Conservation (phyloP, 2,113 vertebrate genomes). For the Jaculus jaculus region DNA sequence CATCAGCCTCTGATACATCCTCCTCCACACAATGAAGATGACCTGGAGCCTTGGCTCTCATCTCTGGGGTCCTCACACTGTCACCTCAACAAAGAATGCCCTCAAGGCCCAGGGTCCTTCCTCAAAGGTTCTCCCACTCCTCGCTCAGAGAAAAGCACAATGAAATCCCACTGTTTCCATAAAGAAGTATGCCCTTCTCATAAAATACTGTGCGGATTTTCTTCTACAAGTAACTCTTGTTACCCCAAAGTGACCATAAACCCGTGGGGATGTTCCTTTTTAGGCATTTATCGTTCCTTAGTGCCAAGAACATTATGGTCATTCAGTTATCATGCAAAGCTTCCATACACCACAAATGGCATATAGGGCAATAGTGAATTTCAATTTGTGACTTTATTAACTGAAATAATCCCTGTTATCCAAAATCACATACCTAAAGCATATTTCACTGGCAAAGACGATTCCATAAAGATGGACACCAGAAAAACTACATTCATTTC, state of each 20-base stretch:
- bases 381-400: neutral
- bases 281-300: neutral
- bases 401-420: neutral
- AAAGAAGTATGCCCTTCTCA: neutral
- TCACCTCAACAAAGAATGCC: neutral
- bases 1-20: neutral
- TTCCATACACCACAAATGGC: neutral
- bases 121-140: neutral
- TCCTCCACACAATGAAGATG: neutral
- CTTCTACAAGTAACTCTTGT: neutral
- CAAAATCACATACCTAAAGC: neutral
- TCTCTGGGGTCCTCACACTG: neutral
- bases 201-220: neutral
- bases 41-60: neutral
- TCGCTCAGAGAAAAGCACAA: neutral
- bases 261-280: no score
- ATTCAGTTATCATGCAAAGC: neutral
- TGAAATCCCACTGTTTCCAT: neutral
- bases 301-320: neutral
- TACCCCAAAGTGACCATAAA: neutral
- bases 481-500: neutral
- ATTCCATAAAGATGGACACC: neutral
- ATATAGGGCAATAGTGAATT: neutral
- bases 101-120: neutral
- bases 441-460: neutral